A percentile compares a stretch with the other conserved stretches of the same genome.
phyloP scores from a whole-genome alignment of 2,888 invertebrate species.

The Sthenelais limicola region DNA sequence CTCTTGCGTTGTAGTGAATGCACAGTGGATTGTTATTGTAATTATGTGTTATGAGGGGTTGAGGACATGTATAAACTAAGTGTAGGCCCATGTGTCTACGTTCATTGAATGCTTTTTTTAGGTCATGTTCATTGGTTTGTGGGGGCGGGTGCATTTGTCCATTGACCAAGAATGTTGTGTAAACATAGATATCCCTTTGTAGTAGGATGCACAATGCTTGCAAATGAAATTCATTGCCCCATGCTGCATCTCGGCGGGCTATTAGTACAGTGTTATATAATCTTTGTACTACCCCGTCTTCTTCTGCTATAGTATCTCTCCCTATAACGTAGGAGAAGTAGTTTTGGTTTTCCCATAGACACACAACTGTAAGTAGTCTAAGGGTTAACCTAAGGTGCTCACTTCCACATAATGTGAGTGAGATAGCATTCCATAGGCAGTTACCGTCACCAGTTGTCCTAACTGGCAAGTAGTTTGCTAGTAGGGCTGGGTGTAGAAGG shows the following conservation, averaged over 20 bases:
- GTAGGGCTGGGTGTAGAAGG: background rate
- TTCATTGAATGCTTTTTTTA: background rate
- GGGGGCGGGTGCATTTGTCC: background rate
- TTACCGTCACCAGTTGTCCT: background rate
- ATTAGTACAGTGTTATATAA: background rate
- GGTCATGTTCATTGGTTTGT: background rate
- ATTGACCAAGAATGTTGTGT: background rate
- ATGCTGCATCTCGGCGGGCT: background rate
- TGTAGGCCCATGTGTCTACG: background rate
- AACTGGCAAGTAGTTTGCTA: background rate
- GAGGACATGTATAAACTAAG: background rate
- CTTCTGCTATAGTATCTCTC: background rate
- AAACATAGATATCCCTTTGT: constrained; percentile 5
- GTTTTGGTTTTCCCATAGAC: background rate
- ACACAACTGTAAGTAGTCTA: background rate
- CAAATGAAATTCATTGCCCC: constrained; percentile 7
- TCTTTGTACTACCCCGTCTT: background rate
- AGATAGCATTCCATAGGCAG: constrained; percentile 1
- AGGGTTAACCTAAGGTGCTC: background rate
- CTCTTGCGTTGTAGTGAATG: background rate
- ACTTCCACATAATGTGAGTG: background rate
- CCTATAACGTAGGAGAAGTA: background rate
- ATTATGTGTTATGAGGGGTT: background rate
- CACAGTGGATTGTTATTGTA: too few species aligned
- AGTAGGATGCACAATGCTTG: background rate